Percentiles rank a stretch among this genome's conserved stretches.
phyloP scores from a whole-genome alignment of 2,888 invertebrate genomes.

The Platerodrilus igneus region DNA sequence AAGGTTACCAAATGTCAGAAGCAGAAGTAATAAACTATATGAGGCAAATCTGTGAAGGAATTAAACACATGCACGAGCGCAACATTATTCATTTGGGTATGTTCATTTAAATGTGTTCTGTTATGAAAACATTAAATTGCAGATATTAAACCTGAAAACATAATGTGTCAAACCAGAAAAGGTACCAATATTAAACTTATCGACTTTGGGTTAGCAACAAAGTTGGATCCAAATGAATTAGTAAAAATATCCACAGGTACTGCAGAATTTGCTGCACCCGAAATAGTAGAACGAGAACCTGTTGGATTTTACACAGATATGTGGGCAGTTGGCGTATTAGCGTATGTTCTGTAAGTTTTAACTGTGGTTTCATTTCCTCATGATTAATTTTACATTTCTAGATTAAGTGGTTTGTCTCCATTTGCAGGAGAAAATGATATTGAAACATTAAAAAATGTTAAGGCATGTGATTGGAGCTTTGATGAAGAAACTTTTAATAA shows the following conservation, averaged over 20 bases:
- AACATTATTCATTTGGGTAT: constrained; percentile 87
- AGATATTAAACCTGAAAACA: constrained; percentile 96
- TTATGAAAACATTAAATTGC: constrained; percentile 21
- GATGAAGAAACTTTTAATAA: constrained; percentile 91
- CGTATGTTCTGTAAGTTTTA: constrained; percentile 88
- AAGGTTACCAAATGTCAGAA: constrained; percentile 97
- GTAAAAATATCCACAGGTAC: constrained; percentile 99
- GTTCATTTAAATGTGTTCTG: constrained; percentile 41
- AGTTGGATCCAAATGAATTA: constrained; percentile 95
- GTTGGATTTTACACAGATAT: constrained; percentile 99
- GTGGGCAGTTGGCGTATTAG: constrained; percentile 99
- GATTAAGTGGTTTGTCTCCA: constrained; percentile 94
- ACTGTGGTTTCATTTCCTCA: constrained; percentile 10
- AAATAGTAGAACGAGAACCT: constrained; percentile 96
- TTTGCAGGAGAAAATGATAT: constrained; percentile 99
- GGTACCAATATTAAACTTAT: constrained; percentile 97
- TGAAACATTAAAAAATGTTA: constrained; percentile 96
- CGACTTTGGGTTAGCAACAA: constrained; percentile 98
- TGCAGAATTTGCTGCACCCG: constrained; percentile 99
- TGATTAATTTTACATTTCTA: constrained; percentile 40
- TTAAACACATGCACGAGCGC: constrained; percentile 98
- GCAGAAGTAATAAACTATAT: constrained; percentile 99
- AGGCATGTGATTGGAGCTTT: constrained; percentile 99
- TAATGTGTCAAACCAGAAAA: constrained; percentile 96
- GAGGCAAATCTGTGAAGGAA: constrained; percentile 96